Evolutionary conservation across 2,888 invertebrate genomes (phyloP), one percentile per base, ranked within the genome.

Genomic region (Fabriciana adippe): DNA sequence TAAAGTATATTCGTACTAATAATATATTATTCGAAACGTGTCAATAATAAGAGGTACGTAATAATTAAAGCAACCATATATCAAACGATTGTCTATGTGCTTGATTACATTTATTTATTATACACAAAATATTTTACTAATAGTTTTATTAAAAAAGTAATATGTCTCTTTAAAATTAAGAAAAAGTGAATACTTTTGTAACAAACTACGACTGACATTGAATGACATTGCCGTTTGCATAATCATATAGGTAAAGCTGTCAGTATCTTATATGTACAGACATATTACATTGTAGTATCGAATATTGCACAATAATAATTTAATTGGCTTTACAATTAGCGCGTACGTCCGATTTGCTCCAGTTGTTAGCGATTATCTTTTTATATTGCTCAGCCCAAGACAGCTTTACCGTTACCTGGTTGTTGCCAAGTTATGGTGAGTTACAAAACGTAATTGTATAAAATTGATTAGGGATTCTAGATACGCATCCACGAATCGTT

Each of bases 351-450:
- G 91, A 91, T 92, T 90, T 85, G 92, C 90, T 91, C 92, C 90
- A 91, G 88, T 92, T 91, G 88, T 88, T 89, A 88, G 78, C 88
- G 88, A 90, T 90, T 89, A 85, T 86, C 84, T 90, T 92, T 90
- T 92, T 91, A 87, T 84, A 79, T 79, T 81, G 76, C 73, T 80
- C 84, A 75, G 79, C 81, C 84, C 83, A 84, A 87, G 82, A 81
- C 83, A 80, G 81, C 83, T 88, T 87, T 88, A 92, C 92, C 83
- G 91, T 90, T 92, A 92, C 76, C 73, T 75, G 78, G 75, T 78
- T 81, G 83, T 85, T 87, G 81, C 84, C 78, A 81, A 83, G 83
- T 84, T 87, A 88, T 86, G 83, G 80, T 78, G 75, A 81, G 81
- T 81, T 81, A 83, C 81, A 79, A 83, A 81, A 79, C 47, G 16